phyloP scores from a whole-genome alignment of 1,140 invertebrate genomes.

The Magallana ariakensis region DNA sequence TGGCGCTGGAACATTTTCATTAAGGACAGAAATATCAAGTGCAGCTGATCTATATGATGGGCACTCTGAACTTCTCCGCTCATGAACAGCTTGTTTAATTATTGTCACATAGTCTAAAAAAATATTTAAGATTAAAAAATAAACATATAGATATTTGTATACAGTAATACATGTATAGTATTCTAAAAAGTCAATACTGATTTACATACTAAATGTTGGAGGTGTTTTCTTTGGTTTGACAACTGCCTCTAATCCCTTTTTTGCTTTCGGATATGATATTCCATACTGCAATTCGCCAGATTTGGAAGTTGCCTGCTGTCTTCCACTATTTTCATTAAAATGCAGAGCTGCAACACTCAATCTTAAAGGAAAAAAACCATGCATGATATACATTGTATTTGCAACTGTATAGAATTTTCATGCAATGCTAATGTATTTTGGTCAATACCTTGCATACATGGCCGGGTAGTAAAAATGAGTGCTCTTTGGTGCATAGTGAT shows the following conservation, averaged over 20 bases:
- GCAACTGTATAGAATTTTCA: not conserved
- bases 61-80: no score
- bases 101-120: no score
- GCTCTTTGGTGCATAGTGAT: slow-evolving; percentile 55
- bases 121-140: no score
- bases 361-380: slow-evolving; percentile 40
- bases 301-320: slow-evolving; percentile 42
- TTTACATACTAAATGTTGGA: slow-evolving; percentile 36
- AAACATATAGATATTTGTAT: no score
- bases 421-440: no score
- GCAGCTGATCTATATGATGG: no score
- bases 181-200: not conserved
- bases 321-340: slow-evolving; percentile 59
- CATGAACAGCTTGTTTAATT: no score
- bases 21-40: no score
- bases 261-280: slow-evolving; percentile 39
- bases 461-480: slow-evolving; percentile 35
- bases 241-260: slow-evolving; percentile 45
- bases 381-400: not conserved
- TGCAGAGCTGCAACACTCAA: slow-evolving; percentile 51
- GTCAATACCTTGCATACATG: slow-evolving; percentile 3
- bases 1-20: no score
- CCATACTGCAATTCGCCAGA: slow-evolving; percentile 32
- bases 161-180: no score
- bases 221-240: not conserved